A percentile compares a stretch with the other conserved stretches of the same genome.
These are phyloP conservation scores for Lucilia sericata DNA, from an alignment of 1,140 invertebrate species.

Conservation along the genomic window DNA sequence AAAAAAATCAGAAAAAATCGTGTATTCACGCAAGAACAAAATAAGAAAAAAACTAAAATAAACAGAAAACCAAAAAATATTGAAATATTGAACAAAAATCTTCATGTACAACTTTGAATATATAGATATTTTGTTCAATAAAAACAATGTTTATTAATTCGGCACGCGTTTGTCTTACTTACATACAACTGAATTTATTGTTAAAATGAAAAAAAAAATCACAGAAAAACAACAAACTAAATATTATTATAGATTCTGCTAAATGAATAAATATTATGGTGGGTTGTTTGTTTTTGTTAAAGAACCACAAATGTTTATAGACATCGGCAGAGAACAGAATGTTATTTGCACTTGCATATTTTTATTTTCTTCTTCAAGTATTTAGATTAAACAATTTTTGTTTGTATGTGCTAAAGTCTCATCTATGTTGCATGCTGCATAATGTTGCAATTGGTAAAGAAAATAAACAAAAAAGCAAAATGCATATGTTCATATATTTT, in stretches of 20 bases:
- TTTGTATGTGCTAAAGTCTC: neutral
- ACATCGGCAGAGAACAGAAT: neutral
- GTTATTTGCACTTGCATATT: constrained; percentile 20
- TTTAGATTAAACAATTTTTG: constrained; percentile 1
- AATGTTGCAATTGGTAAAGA: neutral
- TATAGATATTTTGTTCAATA: neutral
- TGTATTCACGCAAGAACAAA: no score
- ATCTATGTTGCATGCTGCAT: neutral
- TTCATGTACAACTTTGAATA: neutral
- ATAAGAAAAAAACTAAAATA: neutral
- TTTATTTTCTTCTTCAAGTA: neutral
- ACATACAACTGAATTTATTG: neutral
- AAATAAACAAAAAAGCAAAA: neutral
- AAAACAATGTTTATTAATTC: constrained; percentile 42
- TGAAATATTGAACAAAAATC: constrained; percentile 27
- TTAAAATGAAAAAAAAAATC: neutral
- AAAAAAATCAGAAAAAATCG: neutral
- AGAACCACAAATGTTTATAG: no score
- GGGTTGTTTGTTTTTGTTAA: neutral
- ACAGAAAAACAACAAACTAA: neutral
- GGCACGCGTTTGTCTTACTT: constrained; percentile 44
- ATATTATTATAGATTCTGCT: constrained; percentile 4
- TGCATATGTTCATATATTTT: neutral
- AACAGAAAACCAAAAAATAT: neutral
- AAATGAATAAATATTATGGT: neutral